Base-by-base conservation (phyloP, 2,797 vertebrate species). In the Pygocentrus nattereri region DNA sequence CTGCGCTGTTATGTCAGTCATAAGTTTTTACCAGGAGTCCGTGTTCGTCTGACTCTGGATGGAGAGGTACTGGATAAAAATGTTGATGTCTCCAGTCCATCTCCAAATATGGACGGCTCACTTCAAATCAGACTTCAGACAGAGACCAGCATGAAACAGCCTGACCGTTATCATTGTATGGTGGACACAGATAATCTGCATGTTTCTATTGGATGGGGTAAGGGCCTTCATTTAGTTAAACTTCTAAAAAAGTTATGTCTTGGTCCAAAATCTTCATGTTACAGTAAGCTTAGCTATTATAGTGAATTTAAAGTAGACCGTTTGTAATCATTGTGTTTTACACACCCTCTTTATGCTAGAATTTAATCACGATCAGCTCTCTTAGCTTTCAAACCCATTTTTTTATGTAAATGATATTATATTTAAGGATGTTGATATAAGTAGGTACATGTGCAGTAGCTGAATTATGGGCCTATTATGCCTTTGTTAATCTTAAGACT, bases 81-180 rank as follows among this genome's bases (percentile, higher is more conserved):
- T 7, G 8, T 41, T 21, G 47, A 69, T 4, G 13, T 52, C 15
- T 49, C 41, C 13, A 21, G 68, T 41, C 47, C 47, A 27, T 23
- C 11, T 71, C 68, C 47, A 5, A 69, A 69, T 47, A 69, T 69
- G 34, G 23, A 50, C 4, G 50, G 41, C 3, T 21, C 27, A 65
- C 31, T 76, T 50, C 41, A 41, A 76, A 19, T 1, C 67, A 85
- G 78, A 89, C 90, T 85, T 67, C 56, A 25, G 62, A 56, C 67
- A 82, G 58, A 69, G 38, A 69, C 38, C 38, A 69, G 65, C 19
- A 69, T 47, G 21, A 69, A 44, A 47, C 21, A 69, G 2, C 65
- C 21, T n/a, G n/a, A 69, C 65, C 38, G 65, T n/a, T 69, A 47
- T 25, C 38, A 47, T 1, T 69, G 65, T 69, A n/a, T 47, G 41